phyloP scores from a whole-genome alignment of 2,797 vertebrate species.

The Dryobates pubescens region DNA sequence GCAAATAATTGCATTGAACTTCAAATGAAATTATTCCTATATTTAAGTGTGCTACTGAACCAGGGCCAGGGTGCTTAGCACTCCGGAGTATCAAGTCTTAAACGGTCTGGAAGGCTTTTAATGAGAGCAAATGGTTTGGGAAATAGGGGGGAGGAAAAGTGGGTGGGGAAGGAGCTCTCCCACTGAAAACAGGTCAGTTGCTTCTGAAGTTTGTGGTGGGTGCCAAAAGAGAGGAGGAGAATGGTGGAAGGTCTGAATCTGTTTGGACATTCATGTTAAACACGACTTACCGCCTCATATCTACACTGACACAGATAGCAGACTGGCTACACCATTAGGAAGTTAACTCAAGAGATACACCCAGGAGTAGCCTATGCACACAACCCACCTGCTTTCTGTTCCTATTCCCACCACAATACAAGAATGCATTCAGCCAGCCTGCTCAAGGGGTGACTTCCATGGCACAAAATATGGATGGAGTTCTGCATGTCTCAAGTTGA shows the following conservation, averaged over 20 bases:
- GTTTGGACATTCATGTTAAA: neutral
- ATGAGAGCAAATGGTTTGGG: slow-evolving; percentile 40
- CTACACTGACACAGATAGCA: neutral
- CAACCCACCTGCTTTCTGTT: neutral
- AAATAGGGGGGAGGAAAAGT: slow-evolving; percentile 47
- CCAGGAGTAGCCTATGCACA: too few relatives aligned
- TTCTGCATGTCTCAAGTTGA: neutral
- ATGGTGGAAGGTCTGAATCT: neutral
- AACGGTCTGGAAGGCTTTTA: slow-evolving; percentile 48
- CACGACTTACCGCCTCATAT: neutral
- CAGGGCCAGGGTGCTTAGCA: slow-evolving; percentile 31
- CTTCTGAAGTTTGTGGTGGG: neutral
- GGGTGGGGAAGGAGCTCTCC: neutral
- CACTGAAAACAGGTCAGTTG: slow-evolving; percentile 7
- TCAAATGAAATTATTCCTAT: slow-evolving; percentile 58
- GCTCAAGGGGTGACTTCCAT: neutral
- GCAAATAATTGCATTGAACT: slow-evolving; percentile 58
- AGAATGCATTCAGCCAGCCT: neutral
- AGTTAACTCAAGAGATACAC: neutral
- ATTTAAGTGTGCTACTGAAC: slow-evolving; percentile 48
- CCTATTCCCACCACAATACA: neutral
- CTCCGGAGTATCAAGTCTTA: slow-evolving; percentile 39
- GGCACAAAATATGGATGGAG: neutral
- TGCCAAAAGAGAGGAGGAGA: neutral
- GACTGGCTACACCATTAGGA: neutral